Percentiles rank a stretch among this genome's conserved stretches.
Evolutionary conservation across 2,797 vertebrate genomes (phyloP).

Genomic region (Crenichthys baileyi): DNA sequence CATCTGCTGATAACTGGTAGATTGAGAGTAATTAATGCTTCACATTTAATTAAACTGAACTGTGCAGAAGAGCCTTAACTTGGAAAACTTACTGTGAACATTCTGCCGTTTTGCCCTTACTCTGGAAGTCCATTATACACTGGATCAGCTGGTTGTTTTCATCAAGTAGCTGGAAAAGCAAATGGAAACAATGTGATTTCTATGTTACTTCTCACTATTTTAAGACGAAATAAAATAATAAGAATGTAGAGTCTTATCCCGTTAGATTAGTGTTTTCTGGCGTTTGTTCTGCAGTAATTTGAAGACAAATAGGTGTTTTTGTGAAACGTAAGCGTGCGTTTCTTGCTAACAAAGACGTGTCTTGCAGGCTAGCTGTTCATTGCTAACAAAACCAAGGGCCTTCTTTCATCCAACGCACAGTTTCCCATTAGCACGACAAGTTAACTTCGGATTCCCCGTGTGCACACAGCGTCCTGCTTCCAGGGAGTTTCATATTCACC

Average conservation of each 20-base stretch:
- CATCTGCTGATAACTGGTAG: constrained; percentile 95
- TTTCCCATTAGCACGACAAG: not conserved
- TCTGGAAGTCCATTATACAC: constrained; percentile 99
- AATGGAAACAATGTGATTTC: constrained; percentile 15
- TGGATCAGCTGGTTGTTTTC: constrained; percentile 99
- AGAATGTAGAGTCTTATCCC: fast-evolving
- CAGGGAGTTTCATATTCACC: constrained; percentile 71
- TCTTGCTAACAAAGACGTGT: constrained; percentile 79
- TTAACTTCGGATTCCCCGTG: not conserved
- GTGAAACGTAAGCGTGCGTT: constrained; percentile 56
- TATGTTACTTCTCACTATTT: not conserved
- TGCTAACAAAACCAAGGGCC: constrained; percentile 74
- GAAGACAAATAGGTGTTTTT: constrained; percentile 25
- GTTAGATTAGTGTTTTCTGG: not conserved
- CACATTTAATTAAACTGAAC: not conserved
- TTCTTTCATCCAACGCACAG: constrained; percentile 45
- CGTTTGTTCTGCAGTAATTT: constrained; percentile 2
- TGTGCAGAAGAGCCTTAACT: not conserved
- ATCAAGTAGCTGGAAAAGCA: constrained; percentile 90
- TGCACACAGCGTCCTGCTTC: constrained; percentile 34
- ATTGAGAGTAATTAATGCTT: constrained; percentile 16
- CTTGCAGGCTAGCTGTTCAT: constrained; percentile 62
- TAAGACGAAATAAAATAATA: not conserved
- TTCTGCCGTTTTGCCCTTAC: constrained; percentile 98
- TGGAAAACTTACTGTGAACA: constrained; percentile 94